These are phyloP conservation scores for Ovibos moschatus DNA, from an alignment of 2,113 vertebrate species.

Conservation along the genomic window DNA sequence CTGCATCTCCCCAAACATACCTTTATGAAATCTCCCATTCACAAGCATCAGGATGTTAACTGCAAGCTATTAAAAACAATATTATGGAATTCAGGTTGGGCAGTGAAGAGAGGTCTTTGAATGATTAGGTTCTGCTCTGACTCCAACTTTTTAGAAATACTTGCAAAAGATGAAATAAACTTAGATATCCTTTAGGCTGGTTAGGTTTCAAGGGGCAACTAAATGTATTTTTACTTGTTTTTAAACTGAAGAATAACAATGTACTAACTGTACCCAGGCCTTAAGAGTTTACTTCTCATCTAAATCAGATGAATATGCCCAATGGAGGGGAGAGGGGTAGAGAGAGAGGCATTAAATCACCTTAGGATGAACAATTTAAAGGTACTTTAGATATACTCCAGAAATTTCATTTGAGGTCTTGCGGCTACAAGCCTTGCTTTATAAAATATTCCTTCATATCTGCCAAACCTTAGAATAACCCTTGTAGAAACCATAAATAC, in stretches of 20 bases:
- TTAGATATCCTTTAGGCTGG: not conserved
- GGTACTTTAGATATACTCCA: conserved; percentile 11
- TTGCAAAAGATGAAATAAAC: not conserved
- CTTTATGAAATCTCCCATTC: conserved; percentile 62
- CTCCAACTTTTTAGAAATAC: conserved; percentile 22
- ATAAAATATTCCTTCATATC: conserved; percentile 58
- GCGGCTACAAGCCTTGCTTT: conserved; percentile 4
- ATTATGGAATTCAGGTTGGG: not conserved
- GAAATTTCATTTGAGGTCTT: conserved; percentile 46
- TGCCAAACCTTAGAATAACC: conserved; percentile 63
- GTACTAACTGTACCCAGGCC: not conserved
- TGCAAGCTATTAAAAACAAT: conserved; percentile 30
- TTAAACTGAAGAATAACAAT: not conserved
- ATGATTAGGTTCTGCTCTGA: not conserved
- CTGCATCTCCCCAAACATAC: conserved; percentile 5
- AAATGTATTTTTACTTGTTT: not conserved
- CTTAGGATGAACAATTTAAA: conserved; percentile 18
- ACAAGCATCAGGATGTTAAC: conserved; percentile 41
- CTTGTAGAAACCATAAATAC: conserved; percentile 64
- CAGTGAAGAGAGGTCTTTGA: not conserved
- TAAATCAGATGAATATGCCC: not conserved
- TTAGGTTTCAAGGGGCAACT: not conserved
- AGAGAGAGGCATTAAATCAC: not conserved
- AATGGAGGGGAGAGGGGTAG: no score
- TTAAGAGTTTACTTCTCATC: not conserved